These are phyloP conservation scores for Leuctra nigra DNA, from an alignment of 2,888 invertebrate genomes.

Conservation along the genomic window DNA sequence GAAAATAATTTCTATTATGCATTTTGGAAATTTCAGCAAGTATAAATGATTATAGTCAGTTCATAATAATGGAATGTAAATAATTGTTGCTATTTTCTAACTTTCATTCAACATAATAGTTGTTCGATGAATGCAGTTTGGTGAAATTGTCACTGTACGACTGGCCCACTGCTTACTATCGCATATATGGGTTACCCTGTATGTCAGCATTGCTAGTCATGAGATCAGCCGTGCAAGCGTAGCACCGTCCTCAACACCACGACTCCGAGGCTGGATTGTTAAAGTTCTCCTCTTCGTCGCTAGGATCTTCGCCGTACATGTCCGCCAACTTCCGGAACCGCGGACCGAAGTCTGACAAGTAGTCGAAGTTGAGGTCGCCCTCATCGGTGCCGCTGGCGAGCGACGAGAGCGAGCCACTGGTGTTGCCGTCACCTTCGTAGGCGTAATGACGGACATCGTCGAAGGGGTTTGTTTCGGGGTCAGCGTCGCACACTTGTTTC, in stretches of 20 bases:
- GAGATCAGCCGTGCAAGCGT: background rate
- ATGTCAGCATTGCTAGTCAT: background rate
- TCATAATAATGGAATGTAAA: background rate
- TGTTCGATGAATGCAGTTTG: no score
- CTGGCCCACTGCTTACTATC: no score
- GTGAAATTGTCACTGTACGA: no score
- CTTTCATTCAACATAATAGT: background rate
- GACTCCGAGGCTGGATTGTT: constrained; percentile 62
- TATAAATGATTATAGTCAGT: no score
- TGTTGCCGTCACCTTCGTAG: constrained; percentile 94
- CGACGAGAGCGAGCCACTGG: constrained; percentile 87
- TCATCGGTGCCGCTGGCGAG: constrained; percentile 88
- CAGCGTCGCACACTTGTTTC: constrained; percentile 83
- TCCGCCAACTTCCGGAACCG: constrained; percentile 89
- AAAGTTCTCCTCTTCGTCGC: constrained; percentile 70
- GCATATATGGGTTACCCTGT: background rate
- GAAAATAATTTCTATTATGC: no score
- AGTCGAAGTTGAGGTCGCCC: constrained; percentile 89
- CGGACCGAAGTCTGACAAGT: constrained; percentile 92
- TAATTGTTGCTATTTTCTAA: background rate
- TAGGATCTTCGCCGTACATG: constrained; percentile 88
- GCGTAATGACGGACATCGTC: constrained; percentile 97
- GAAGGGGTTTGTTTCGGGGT: constrained; percentile 85
- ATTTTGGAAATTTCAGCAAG: no score
- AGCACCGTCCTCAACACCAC: constrained; percentile 61